These are phyloP conservation scores for Lordiphosa collinella DNA, from an alignment of 1,140 invertebrate genomes.

Conservation along the genomic window DNA sequence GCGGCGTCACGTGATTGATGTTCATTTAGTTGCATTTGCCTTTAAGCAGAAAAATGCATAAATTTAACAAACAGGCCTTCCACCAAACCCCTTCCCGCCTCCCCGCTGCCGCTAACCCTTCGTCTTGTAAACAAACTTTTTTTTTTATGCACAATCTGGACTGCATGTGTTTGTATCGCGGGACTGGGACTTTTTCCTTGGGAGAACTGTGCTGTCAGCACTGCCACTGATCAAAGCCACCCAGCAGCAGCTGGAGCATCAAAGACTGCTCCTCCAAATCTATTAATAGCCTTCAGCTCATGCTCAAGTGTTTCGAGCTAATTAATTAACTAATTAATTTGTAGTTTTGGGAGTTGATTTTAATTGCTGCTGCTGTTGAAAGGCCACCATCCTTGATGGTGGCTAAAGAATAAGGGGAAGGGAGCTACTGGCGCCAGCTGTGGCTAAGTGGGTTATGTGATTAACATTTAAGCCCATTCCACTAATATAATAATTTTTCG, in stretches of 20 bases:
- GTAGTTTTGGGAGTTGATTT: constrained; percentile 71
- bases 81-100: not conserved
- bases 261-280: constrained; percentile 13
- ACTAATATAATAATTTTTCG: constrained; percentile 17
- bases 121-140: constrained; percentile 61
- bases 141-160: constrained; percentile 70
- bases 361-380: constrained; percentile 59
- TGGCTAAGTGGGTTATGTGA: constrained; percentile 57
- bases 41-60: constrained; percentile 77
- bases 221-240: constrained; percentile 64
- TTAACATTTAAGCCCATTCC: constrained; percentile 15
- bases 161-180: constrained; percentile 52
- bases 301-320: constrained; percentile 67
- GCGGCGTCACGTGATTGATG: constrained; percentile 72
- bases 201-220: constrained; percentile 54
- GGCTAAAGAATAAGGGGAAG: not conserved
- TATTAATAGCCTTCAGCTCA: constrained; percentile 55
- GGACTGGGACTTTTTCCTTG: not conserved
- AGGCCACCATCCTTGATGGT: constrained; percentile 3
- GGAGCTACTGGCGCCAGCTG: constrained; percentile 40
- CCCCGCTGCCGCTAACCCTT: too few species aligned
- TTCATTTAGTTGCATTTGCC: constrained; percentile 75
- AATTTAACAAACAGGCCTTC: constrained; percentile 67
- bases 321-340: constrained; percentile 78
- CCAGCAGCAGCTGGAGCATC: constrained; percentile 28